Conservation (phyloP, 2,888 invertebrate species). For the Drosophila macrospina region DNA sequence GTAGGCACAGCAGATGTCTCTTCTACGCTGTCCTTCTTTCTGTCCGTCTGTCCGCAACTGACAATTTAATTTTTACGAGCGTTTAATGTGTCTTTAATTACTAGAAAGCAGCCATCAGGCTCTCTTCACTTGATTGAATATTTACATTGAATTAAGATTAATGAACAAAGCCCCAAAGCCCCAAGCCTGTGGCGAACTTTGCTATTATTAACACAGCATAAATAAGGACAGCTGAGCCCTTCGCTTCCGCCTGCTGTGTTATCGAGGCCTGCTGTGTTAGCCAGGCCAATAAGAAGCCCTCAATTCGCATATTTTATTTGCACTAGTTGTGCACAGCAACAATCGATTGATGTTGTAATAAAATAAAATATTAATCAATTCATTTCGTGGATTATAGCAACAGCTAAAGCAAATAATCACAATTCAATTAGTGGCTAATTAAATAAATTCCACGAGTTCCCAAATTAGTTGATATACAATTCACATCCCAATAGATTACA, state of each 20-base stretch:
- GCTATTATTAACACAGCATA: slow-evolving; percentile 60
- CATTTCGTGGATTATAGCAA: slow-evolving; percentile 11
- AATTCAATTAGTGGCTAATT: slow-evolving; percentile 69
- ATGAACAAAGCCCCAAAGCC: slow-evolving; percentile 39
- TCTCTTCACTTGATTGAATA: slow-evolving; percentile 67
- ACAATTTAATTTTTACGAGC: slow-evolving; percentile 77
- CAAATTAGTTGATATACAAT: slow-evolving; percentile 36
- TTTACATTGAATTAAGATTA: slow-evolving; percentile 72
- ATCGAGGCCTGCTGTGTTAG: slow-evolving; percentile 21
- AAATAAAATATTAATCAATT: slow-evolving; percentile 63
- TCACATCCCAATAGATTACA: slow-evolving; percentile 17
- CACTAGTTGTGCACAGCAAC: slow-evolving; percentile 22
- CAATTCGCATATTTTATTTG: slow-evolving; percentile 20
- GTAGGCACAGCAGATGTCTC: slow-evolving; percentile 17
- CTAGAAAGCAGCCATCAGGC: slow-evolving; percentile 29
- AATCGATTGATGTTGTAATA: slow-evolving; percentile 18
- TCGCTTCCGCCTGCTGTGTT: slow-evolving; percentile 23
- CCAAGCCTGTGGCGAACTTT: slow-evolving; percentile 18
- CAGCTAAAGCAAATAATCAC: slow-evolving; percentile 12
- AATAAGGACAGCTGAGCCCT: slow-evolving; percentile 54
- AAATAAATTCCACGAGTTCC: slow-evolving; percentile 55
- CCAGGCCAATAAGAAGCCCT: slow-evolving; percentile 16
- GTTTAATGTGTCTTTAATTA: slow-evolving; percentile 73
- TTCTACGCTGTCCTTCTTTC: background rate
- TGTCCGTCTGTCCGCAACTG: slow-evolving; percentile 26